These are phyloP conservation scores for Neotoxoptera formosana DNA, from an alignment of 1,140 invertebrate species.

Conservation along the genomic window DNA sequence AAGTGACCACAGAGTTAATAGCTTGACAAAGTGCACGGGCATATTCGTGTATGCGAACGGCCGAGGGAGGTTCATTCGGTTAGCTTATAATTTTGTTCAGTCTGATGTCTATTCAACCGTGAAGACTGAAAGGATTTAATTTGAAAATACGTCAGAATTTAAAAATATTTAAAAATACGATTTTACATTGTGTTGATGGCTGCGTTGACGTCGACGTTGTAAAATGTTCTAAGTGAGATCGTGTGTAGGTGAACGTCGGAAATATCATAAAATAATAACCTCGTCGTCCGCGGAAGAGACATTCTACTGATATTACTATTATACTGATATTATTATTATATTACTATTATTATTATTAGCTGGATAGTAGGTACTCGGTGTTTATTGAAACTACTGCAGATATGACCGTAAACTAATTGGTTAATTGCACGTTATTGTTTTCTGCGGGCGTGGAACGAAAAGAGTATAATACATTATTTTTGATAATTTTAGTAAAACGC, in stretches of 20 bases:
- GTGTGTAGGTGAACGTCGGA: background rate
- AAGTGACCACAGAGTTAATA: background rate
- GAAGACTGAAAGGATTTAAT: background rate
- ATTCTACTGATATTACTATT: background rate
- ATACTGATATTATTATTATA: too few relatives aligned
- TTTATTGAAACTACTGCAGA: background rate
- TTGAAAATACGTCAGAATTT: background rate
- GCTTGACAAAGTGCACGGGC: background rate
- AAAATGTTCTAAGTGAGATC: background rate
- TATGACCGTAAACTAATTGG: slow-evolving; percentile 14
- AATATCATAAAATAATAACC: background rate
- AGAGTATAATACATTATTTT: background rate
- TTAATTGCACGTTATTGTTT: slow-evolving; percentile 9
- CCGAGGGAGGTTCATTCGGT: background rate
- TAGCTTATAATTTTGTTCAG: background rate
- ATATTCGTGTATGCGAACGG: background rate
- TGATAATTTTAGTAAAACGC: background rate
- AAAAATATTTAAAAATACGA: background rate
- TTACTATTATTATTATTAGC: too few relatives aligned
- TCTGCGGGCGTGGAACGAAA: background rate
- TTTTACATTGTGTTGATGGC: background rate
- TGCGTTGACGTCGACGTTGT: background rate
- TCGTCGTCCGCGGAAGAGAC: background rate
- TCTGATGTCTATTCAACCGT: background rate
- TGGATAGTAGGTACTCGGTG: too few relatives aligned